Evolutionary conservation across 2,113 vertebrate genomes (phyloP).

Genomic region (Oreochromis spilurus): DNA sequence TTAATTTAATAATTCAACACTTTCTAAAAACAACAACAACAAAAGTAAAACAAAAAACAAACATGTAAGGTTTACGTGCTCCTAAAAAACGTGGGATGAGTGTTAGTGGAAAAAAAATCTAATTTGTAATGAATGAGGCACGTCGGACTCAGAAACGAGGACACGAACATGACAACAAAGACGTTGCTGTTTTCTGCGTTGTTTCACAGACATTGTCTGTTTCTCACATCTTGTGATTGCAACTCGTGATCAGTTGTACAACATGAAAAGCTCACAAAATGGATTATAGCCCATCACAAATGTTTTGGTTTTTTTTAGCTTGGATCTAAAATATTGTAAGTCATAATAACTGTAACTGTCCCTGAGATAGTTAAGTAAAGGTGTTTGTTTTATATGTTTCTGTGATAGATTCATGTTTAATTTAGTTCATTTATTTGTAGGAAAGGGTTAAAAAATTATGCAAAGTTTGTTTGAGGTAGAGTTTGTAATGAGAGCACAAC

Average conservation of each 20-base stretch:
- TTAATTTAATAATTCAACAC: not conserved
- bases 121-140: not conserved
- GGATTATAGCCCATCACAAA: slow-evolving; percentile 7
- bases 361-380: not conserved
- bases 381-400: not conserved
- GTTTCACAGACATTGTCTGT: slow-evolving; percentile 25
- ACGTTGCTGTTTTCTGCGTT: slow-evolving; percentile 22
- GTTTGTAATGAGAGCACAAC: not conserved
- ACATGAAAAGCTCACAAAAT: slow-evolving; percentile 15
- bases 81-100: not conserved
- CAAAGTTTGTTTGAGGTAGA: not conserved
- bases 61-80: not conserved
- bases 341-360: not conserved
- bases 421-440: not conserved
- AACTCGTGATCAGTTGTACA: slow-evolving; percentile 59
- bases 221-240: slow-evolving; percentile 62
- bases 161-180: slow-evolving; percentile 49
- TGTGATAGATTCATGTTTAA: not conserved
- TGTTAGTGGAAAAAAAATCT: not conserved
- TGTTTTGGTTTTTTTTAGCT: accelerated
- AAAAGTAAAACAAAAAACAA: not conserved
- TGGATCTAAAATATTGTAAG: not conserved
- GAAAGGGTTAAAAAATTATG: not conserved
- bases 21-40: not conserved
- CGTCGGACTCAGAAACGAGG: not conserved